These are phyloP conservation scores for Amiota communis DNA, from an alignment of 2,888 invertebrate species.

Conservation along the genomic window DNA sequence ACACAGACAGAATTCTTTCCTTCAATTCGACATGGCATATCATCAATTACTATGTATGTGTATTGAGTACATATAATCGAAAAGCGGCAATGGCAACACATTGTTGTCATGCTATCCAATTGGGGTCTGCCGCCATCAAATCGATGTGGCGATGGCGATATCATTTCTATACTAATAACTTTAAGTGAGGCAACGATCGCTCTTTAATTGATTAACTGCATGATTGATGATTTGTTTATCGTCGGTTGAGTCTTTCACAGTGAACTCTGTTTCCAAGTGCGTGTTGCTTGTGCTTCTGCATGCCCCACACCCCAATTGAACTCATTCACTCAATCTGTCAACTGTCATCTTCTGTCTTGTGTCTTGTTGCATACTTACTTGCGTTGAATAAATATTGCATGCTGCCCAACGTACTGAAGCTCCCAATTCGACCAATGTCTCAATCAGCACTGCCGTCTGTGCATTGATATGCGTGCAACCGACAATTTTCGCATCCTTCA, in stretches of 20 bases:
- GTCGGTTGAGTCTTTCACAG: slow-evolving; percentile 6
- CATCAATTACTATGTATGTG: slow-evolving; percentile 38
- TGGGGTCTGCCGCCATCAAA: neutral
- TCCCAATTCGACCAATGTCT: slow-evolving; percentile 89
- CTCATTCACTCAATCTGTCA: too few relatives aligned
- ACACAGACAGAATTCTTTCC: neutral
- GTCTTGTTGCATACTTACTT: slow-evolving; percentile 74
- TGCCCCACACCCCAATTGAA: neutral
- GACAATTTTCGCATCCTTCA: slow-evolving; percentile 96
- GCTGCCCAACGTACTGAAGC: slow-evolving; percentile 97
- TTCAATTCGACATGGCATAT: slow-evolving; percentile 32
- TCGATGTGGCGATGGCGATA: neutral
- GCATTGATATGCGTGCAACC: slow-evolving; percentile 99
- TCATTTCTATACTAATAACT: slow-evolving; percentile 5
- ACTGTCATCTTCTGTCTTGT: neutral
- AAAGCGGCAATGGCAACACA: slow-evolving; percentile 32
- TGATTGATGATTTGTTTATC: slow-evolving; percentile 65
- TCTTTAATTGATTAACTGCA: slow-evolving; percentile 55
- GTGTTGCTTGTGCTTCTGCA: neutral
- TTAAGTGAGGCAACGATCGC: slow-evolving; percentile 40
- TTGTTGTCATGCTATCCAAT: neutral
- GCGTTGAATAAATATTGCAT: slow-evolving; percentile 98
- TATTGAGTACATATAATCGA: slow-evolving; percentile 59
- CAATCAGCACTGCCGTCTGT: slow-evolving; percentile 95
- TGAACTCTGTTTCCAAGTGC: slow-evolving; percentile 21